Evolutionary conservation across 2,113 vertebrate genomes (phyloP), one percentile per base, ranked within the genome.

Genomic region (Acrocephalus kingi): DNA sequence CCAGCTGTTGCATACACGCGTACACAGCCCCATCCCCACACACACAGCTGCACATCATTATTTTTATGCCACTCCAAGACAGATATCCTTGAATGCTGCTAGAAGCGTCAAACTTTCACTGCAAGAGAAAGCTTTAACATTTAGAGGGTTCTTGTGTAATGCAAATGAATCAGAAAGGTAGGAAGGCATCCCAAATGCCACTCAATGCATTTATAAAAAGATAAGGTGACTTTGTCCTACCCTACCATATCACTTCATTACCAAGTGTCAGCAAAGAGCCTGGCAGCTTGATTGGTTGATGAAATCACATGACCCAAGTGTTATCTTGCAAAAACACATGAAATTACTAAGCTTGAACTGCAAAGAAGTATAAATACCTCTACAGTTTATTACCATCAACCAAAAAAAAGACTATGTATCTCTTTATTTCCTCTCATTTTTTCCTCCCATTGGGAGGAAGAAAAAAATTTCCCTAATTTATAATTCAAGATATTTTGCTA

Each of bases 201-300:
- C 77, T 93, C 90, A 95, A 90, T 95, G 96, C 72, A 92, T 97
- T 96, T 96, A 97, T 96, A 87, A 92, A 94, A 95, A 90, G 90
- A 91, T 93, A 90, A 95, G 80, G 91, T 90, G 88, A 95, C 90
- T 82, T 68, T 78, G 78, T 96, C 94, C 80, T 96, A 94, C 76
- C 45, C 81, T 92, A 58, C 90, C 66, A 30, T 93, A 93, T 95
- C 88, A 89, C 83, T 96, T 95, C 95, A 96, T 97, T 96, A 95
- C 94, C 2, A 3, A 95, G 78, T 93, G 93, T 93, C 96, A 97
- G 77, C 13, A 4, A 82, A 91, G 75, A 94, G 59, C 54, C 88
- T 87, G 74, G 81, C 78, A 87, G 86, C 88, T 89, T 0, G 13
- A 95, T 97, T 95, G 94, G 95, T 56, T 95, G 88, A 95, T 96